Evolutionary conservation across 35 echinoderm and acorn worm species (phyloP), one percentile per base, ranked within the genome.

Genomic region (Hemicentrotus pulcherrimus): DNA sequence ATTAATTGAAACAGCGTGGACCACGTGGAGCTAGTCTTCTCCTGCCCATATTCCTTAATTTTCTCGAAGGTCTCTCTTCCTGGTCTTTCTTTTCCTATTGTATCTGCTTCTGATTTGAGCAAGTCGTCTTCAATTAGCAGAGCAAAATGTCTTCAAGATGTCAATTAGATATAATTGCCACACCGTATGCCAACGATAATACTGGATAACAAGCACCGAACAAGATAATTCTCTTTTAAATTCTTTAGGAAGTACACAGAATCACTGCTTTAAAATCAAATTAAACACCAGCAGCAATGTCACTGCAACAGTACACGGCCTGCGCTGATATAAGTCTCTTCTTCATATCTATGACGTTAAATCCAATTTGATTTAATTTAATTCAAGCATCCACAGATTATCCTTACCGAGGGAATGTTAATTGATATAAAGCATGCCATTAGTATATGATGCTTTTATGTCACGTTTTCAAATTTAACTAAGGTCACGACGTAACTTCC

Each of bases 1-100:
- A 78, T 78, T 78, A 78, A 78, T 78, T 78, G 65, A 78, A 78
- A 78, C 24, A 78, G 65, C 65, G 65, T 78, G 65, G 65, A 78
- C 22, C 65, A 78, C 65, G 65, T 78, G 65, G 19, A n/a, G 65
- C 6, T n/a, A 7, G 19, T n/a, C 65, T 8, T 78, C 19, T 78
- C 65, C 28, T 78, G 4, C 22, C 65, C 19, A 28, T 70, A 18
- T 22, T 70, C 61, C 22, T 15, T 78, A 78, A 78, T 78, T 78
- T 4, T 78, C 65, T 78, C n/a, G 22, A 78, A 78, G 65, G 65
- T 78, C 65, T 78, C 28, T 18, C 65, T 22, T 78, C 24, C 28
- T 28, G 5, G 24, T 78, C 22, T 22, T 78, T 28, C 22, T 78
- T n/a, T 3, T 28, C 19, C 65, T 7, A n/a, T 0, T 28, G 65